These are phyloP conservation scores for Pammene aurita DNA, from an alignment of 2,888 invertebrate genomes.

Conservation along the genomic window DNA sequence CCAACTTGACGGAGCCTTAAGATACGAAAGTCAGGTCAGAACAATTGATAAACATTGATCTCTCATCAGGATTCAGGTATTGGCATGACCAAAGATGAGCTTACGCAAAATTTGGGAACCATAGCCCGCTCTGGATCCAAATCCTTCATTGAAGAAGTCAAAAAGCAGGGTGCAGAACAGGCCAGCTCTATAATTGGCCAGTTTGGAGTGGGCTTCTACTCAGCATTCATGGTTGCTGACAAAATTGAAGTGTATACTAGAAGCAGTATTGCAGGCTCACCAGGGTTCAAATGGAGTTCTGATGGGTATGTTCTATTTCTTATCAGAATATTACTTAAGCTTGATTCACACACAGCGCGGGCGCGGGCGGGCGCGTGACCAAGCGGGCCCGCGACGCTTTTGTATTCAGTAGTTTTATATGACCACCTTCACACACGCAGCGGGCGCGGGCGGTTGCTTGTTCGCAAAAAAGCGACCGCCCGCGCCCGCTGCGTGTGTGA, in stretches of 20 bases:
- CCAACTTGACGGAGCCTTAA: no score
- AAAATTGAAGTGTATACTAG: slow-evolving; percentile 96
- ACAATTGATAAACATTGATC: no score
- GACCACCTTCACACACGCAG: no score
- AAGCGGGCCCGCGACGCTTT: no score
- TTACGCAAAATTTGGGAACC: slow-evolving; percentile 95
- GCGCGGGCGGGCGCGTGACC: no score
- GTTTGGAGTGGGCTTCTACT: slow-evolving; percentile 99
- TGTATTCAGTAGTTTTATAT: no score
- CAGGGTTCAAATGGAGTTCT: slow-evolving; percentile 93
- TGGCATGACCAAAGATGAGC: slow-evolving; percentile 97
- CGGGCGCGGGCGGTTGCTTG: no score
- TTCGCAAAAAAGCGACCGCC: no score
- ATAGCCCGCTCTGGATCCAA: slow-evolving; percentile 98
- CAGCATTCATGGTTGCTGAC: slow-evolving; percentile 98
- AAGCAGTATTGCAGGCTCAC: slow-evolving; percentile 85
- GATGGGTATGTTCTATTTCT: slow-evolving; percentile 87
- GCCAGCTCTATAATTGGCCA: slow-evolving; percentile 95
- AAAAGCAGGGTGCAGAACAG: slow-evolving; percentile 84
- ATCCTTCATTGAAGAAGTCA: slow-evolving; percentile 93
- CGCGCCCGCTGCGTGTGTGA: no score
- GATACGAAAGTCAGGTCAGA: neutral
- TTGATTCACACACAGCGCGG: no score
- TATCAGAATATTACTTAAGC: no score
- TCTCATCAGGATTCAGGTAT: slow-evolving; percentile 91